phyloP scores from a whole-genome alignment of 1,140 invertebrate species.

The Drosophila melanogaster region DNA sequence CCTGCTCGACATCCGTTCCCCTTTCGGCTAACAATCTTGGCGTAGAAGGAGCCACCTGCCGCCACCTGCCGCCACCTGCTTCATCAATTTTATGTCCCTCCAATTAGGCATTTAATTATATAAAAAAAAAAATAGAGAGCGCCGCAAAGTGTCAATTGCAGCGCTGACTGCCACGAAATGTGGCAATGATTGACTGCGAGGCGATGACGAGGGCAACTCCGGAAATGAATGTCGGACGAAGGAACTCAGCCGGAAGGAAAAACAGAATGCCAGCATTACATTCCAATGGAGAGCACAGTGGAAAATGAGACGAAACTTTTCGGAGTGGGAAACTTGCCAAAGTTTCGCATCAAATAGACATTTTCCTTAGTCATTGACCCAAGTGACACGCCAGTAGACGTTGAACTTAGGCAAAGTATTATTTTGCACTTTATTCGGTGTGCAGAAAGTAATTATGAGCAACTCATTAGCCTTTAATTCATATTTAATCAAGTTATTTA shows the following conservation, averaged over 20 bases:
- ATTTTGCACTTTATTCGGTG: not conserved
- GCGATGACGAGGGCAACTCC: constrained; percentile 10
- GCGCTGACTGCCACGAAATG: not conserved
- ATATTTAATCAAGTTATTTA: too few species aligned
- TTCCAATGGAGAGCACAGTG: not conserved
- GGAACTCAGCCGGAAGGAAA: constrained; percentile 4
- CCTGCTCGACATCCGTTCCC: not conserved
- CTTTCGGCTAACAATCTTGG: not conserved
- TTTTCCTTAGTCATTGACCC: constrained; percentile 8
- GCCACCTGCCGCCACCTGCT: not conserved
- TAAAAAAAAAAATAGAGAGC: constrained; percentile 9
- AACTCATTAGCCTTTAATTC: not conserved
- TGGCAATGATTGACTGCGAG: constrained; percentile 20
- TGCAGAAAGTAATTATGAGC: not conserved
- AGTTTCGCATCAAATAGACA: constrained; percentile 2
- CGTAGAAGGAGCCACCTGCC: not conserved
- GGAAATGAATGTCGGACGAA: constrained; percentile 15
- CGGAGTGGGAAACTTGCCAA: not conserved
- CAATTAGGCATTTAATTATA: constrained; percentile 50
- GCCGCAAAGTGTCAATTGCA: constrained; percentile 43
- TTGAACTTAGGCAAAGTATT: not conserved
- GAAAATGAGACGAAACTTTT: constrained; percentile 6
- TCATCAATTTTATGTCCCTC: constrained; percentile 8
- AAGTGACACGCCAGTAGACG: not conserved
- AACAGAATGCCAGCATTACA: not conserved